Percentiles rank a stretch among this genome's conserved stretches.
phyloP scores from a whole-genome alignment of 2,888 invertebrate species.

The Leucophenga montana region DNA sequence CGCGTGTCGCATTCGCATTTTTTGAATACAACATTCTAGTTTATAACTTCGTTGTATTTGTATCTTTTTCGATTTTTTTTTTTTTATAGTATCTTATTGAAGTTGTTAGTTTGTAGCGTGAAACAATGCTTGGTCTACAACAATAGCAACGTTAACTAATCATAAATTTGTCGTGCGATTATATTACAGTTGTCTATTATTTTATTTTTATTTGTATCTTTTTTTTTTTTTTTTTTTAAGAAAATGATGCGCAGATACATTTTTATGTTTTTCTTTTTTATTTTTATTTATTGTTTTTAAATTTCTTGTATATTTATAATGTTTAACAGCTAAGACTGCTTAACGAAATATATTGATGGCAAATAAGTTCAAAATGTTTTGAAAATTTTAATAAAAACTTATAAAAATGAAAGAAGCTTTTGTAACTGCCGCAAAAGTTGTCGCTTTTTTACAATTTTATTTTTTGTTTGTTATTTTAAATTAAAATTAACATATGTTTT shows the following conservation, averaged over 20 bases:
- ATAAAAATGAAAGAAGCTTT: constrained; percentile 9
- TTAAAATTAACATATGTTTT: constrained; percentile 34
- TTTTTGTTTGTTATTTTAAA: constrained; percentile 29
- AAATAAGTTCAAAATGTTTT: constrained; percentile 30
- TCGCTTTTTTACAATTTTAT: neutral
- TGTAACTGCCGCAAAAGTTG: neutral
- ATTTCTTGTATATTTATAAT: constrained; percentile 3
- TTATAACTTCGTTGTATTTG: constrained; percentile 47
- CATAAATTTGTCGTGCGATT: constrained; percentile 65
- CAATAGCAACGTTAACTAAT: constrained; percentile 51
- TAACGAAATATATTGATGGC: constrained; percentile 27
- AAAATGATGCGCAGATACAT: neutral
- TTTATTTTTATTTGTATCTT: constrained; percentile 26
- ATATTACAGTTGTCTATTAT: constrained; percentile 59
- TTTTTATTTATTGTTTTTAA: constrained; percentile 16
- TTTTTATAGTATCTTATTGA: constrained; percentile 26
- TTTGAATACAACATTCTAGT: constrained; percentile 37
- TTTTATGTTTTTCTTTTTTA: neutral
- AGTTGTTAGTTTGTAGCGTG: constrained; percentile 46
- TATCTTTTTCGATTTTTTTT: constrained; percentile 39
- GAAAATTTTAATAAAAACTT: neutral
- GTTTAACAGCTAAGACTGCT: constrained; percentile 25
- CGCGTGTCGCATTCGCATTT: neutral
- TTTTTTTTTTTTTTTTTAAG: constrained; percentile 27
- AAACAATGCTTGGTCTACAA: constrained; percentile 30